Percentiles rank a stretch among this genome's conserved stretches.
These are phyloP conservation scores for Schizothorax lantsangensis DNA, from an alignment of 2,797 vertebrate species.

Conservation along the genomic window DNA sequence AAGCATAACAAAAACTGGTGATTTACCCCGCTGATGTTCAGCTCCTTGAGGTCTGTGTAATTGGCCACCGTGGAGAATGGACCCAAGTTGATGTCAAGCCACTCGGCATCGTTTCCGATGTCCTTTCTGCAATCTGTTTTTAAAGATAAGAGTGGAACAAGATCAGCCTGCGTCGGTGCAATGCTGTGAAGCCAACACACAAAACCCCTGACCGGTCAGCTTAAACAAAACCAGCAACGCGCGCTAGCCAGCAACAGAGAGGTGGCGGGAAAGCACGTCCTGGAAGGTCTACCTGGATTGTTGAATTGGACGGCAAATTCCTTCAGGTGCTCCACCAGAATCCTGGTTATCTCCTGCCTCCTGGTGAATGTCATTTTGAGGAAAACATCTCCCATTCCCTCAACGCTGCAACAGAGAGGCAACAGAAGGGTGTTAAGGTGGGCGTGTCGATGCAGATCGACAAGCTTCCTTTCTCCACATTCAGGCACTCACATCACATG, in stretches of 20 bases:
- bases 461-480: not conserved
- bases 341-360: slow-evolving; percentile 24
- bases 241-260: not conserved
- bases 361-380: not conserved
- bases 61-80: not conserved
- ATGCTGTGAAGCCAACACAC: no score
- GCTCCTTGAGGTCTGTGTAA: slow-evolving; percentile 11
- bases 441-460: not conserved
- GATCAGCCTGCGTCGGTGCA: no score
- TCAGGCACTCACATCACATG: slow-evolving; percentile 63
- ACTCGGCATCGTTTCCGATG: slow-evolving; percentile 41
- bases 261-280: not conserved
- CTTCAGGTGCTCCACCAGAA: slow-evolving; percentile 55
- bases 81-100: slow-evolving; percentile 21
- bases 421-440: not conserved
- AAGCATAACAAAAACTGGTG: no score
- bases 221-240: slow-evolving; percentile 12
- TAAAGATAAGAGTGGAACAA: not conserved
- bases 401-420: not conserved
- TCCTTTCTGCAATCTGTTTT: slow-evolving; percentile 57
- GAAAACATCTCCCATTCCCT: not conserved
- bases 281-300: not conserved
- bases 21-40: not conserved
- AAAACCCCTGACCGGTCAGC: slow-evolving; percentile 6
- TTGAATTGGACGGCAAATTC: not conserved